These are phyloP conservation scores for Phoxinus phoxinus DNA, from an alignment of 2,113 vertebrate species.

Conservation along the genomic window DNA sequence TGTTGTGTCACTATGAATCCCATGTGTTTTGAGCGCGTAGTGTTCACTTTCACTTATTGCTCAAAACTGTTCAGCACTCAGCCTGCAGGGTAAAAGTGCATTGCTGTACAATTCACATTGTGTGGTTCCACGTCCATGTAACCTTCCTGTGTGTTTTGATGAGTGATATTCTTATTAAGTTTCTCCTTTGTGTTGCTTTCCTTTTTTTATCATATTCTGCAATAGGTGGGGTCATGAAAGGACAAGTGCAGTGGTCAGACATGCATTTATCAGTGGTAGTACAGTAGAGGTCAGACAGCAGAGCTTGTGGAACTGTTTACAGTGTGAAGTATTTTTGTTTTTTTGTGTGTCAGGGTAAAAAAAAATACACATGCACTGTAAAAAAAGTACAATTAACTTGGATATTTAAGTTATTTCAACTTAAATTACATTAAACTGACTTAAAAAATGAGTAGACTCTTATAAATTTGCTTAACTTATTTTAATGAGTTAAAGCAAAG, in stretches of 20 bases:
- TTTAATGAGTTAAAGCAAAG: no score
- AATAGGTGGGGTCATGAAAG: neutral
- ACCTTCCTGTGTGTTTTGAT: conserved; percentile 36
- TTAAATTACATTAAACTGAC: no score
- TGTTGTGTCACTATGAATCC: neutral
- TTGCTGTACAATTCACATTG: conserved; percentile 32
- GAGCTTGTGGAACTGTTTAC: neutral
- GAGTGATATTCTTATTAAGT: conserved; percentile 7
- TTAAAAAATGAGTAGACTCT: no score
- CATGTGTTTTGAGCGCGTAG: neutral
- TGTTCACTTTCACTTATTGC: conserved; percentile 15
- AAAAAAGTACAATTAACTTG: no score
- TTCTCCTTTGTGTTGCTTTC: neutral
- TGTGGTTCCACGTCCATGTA: conserved; percentile 27
- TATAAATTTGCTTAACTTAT: no score
- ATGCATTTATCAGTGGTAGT: neutral
- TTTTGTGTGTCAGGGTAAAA: neutral
- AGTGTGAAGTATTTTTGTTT: neutral
- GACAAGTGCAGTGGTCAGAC: neutral
- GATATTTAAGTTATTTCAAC: no score
- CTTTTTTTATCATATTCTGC: neutral
- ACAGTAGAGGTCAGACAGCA: neutral
- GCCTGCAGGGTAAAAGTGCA: conserved; percentile 23
- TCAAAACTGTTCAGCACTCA: neutral
- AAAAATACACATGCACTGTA: neutral